Conservation (phyloP, 23 tunicate species). For the Halocynthia roretzi region DNA sequence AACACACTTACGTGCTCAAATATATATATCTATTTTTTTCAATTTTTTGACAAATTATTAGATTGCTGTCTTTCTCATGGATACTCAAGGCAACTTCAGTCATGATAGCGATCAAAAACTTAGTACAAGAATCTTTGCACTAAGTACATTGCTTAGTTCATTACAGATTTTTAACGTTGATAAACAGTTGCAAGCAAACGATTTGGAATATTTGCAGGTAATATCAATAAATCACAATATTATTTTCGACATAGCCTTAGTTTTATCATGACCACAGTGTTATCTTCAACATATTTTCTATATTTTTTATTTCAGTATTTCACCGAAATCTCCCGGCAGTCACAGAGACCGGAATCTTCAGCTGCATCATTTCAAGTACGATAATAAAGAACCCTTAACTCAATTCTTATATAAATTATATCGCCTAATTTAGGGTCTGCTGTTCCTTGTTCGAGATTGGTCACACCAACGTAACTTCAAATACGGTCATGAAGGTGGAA, state of each 20-base stretch:
- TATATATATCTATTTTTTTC: neutral
- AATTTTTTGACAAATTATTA: neutral
- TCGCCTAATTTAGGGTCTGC: neutral
- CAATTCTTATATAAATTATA: neutral
- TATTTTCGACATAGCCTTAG: neutral
- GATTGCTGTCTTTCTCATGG: slow-evolving; percentile 23
- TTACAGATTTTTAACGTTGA: slow-evolving; percentile 4
- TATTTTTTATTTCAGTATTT: no score
- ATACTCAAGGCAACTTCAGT: slow-evolving; percentile 23
- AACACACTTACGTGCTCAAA: no score
- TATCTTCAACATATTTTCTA: neutral
- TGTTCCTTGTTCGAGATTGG: slow-evolving; percentile 24
- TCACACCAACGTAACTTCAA: neutral
- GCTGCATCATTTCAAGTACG: no score
- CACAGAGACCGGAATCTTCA: neutral
- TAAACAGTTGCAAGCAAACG: slow-evolving; percentile 6
- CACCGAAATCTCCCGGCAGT: neutral
- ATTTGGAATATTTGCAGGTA: slow-evolving; percentile 17
- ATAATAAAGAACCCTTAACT: no score
- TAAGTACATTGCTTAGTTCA: slow-evolving; percentile 24
- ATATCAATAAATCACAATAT: no score
- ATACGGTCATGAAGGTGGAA: slow-evolving; percentile 8
- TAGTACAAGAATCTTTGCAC: slow-evolving; percentile 13
- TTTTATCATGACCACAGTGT: no score
- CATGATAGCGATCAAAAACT: neutral